Evolutionary conservation across 1,140 invertebrate genomes (phyloP).

Genomic region (Bombus difficillimus): DNA sequence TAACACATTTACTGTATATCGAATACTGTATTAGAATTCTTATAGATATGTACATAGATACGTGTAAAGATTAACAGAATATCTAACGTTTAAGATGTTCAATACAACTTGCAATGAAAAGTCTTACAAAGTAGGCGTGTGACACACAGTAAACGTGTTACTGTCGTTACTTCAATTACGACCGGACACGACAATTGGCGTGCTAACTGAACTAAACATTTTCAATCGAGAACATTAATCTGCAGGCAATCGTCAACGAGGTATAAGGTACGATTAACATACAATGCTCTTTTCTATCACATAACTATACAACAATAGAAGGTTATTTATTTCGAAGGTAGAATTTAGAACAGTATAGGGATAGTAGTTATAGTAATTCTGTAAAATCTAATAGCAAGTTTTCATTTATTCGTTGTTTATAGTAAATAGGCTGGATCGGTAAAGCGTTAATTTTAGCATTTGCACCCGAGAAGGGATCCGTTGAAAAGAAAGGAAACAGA

Average conservation of each 20-base stretch:
- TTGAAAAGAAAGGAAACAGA: not conserved
- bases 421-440: not conserved
- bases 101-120: not conserved
- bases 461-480: slow-evolving; percentile 32
- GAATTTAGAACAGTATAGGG: not conserved
- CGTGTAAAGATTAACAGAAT: not conserved
- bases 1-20: not conserved
- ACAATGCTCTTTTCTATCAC: not conserved
- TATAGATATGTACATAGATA: not conserved
- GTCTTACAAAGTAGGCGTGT: too few species aligned
- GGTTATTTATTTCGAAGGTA: not conserved
- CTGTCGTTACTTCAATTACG: not conserved
- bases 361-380: not conserved
- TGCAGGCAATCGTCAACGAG: not conserved
- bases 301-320: not conserved
- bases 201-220: not conserved
- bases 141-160: not conserved
- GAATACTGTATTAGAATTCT: not conserved
- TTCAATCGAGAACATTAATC: not conserved
- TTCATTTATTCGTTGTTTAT: not conserved
- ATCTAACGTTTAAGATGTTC: not conserved
- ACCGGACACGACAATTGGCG: not conserved
- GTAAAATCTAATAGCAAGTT: not conserved
- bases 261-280: not conserved
- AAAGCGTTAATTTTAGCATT: not conserved